A percentile compares a stretch with the other conserved stretches of the same genome.
Evolutionary conservation across 2,888 invertebrate species (phyloP).

Genomic region (Stictocephala bisonia): DNA sequence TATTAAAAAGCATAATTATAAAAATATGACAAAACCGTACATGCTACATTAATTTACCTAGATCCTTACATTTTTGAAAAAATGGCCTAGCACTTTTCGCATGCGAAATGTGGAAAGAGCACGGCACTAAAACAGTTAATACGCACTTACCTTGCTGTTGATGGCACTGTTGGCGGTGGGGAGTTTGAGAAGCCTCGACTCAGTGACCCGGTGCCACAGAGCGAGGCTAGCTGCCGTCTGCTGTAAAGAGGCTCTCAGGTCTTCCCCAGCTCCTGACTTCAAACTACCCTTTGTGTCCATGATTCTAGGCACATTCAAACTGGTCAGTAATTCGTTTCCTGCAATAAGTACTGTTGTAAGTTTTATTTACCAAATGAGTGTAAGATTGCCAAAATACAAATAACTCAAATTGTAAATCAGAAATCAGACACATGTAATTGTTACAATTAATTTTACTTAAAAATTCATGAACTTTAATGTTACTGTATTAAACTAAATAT

Average conservation of each 20-base stretch:
- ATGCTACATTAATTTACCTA: too few relatives aligned
- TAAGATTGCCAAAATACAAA: neutral
- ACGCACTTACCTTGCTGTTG: constrained; percentile 31
- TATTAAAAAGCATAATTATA: too few relatives aligned
- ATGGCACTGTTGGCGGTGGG: constrained; percentile 10
- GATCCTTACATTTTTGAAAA: too few relatives aligned
- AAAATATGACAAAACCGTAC: too few relatives aligned
- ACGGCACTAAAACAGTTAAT: too few relatives aligned
- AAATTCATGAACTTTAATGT: too few relatives aligned
- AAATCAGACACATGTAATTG: too few relatives aligned
- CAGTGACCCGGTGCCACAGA: constrained; percentile 43
- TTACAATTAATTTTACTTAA: too few relatives aligned
- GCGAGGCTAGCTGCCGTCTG: constrained; percentile 43
- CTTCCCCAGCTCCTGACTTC: constrained; percentile 61
- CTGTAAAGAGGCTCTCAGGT: constrained; percentile 32
- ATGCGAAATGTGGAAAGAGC: too few relatives aligned
- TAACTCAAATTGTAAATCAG: too few relatives aligned
- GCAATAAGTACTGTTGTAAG: constrained; percentile 12
- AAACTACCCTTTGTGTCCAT: constrained; percentile 59
- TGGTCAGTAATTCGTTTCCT: constrained; percentile 60
- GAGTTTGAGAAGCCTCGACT: constrained; percentile 12
- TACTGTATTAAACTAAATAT: too few relatives aligned
- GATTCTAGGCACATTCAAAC: constrained; percentile 64
- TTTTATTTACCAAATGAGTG: neutral
- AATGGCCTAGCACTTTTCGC: too few relatives aligned